These are phyloP conservation scores for Nineta flava DNA, from an alignment of 2,888 invertebrate species.

Conservation along the genomic window DNA sequence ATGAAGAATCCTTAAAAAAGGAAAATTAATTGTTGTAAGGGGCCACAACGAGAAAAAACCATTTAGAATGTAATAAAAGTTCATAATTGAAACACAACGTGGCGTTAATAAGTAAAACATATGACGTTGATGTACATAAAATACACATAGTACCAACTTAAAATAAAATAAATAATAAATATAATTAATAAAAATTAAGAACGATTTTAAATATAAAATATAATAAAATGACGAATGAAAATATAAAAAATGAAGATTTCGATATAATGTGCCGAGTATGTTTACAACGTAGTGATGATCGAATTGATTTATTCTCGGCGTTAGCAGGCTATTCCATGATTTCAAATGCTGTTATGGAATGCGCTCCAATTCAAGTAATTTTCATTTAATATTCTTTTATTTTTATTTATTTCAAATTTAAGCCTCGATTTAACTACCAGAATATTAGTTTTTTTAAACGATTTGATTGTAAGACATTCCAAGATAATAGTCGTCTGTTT, in stretches of 20 bases:
- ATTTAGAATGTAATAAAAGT: too few relatives aligned
- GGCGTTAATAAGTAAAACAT: too few relatives aligned
- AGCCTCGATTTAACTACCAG: background rate
- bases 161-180: too few relatives aligned
- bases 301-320: background rate
- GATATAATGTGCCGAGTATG: background rate
- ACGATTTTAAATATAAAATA: too few relatives aligned
- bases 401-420: background rate
- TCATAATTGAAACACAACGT: too few relatives aligned
- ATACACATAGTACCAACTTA: too few relatives aligned
- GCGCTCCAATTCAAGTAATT: slow-evolving; percentile 3
- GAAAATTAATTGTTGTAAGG: too few relatives aligned
- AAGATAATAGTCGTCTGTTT: background rate
- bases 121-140: too few relatives aligned
- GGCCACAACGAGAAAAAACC: too few relatives aligned
- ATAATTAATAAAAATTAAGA: too few relatives aligned
- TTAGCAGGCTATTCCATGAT: background rate
- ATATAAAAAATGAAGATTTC: background rate
- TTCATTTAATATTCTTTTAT: background rate
- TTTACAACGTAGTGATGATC: background rate
- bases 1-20: too few relatives aligned
- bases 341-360: background rate
- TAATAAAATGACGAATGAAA: background rate
- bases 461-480: too few relatives aligned
- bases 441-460: background rate